Base-by-base conservation (phyloP, 2,113 vertebrate genomes). In the Carollia perspicillata region DNA sequence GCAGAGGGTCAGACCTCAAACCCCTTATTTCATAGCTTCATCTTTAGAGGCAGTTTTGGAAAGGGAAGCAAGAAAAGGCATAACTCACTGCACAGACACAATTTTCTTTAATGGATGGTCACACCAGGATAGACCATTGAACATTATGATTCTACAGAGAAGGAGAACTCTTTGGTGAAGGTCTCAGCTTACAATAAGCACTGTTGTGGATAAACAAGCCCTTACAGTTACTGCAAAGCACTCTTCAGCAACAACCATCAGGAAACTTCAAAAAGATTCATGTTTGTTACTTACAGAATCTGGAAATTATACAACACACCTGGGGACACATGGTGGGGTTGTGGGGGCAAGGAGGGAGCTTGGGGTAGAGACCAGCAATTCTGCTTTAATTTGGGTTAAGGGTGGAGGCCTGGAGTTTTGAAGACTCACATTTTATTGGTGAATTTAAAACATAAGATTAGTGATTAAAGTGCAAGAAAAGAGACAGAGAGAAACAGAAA, bases 11-110 rank as follows among this genome's bases (percentile, higher is more conserved):
- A 78, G 18, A 81, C 17, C n/a, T 89, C 11, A 78, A 79, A 20
- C 13, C 9, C 10, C 28, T 93, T 5, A 81, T 65, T 94, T 96
- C 35, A 58, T 3, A 53, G 37, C 26, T 89, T 78, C 33, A 18
- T 81, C 33, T 90, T 93, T 94, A 69, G 42, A 89, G 35, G 16
- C 10, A 86, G 23, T 81, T 96, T 86, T 63, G 55, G n/a, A 81
- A 94, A 95, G 49, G 51, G 35, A 83, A 93, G 23, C 26, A 66
- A 47, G n/a, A 16, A 26, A 87, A 93, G 18, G 35, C 2, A 51
- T n/a, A 47, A 16, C 3, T 68, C 6, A 60, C 6, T 74, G 8
- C 14, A 66, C 5, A 69, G 10, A 77, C 42, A 80, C 30, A 11
- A 8, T 47, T 9, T 35, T n/a, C n/a, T 92, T 80, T 60, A 66